A percentile compares a stretch with the other conserved stretches of the same genome.
Conservation (phyloP, 2,888 invertebrate genomes). For the Epicampocera succincta region DNA sequence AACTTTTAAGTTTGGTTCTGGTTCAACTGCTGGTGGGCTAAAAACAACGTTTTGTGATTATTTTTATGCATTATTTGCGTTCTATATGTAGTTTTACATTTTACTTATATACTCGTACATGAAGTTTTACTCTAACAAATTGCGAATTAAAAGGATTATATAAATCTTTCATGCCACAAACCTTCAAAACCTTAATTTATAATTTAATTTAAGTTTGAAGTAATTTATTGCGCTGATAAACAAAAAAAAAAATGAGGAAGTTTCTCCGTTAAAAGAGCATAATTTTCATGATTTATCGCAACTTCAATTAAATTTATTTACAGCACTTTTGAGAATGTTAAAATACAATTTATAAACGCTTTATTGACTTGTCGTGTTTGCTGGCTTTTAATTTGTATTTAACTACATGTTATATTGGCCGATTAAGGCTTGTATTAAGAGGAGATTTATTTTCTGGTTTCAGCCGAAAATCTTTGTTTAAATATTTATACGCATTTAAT, state of each 20-base stretch:
- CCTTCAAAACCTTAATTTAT: no score
- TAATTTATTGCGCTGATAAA: not conserved
- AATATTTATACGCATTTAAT: constrained; percentile 42
- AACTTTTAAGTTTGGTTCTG: no score
- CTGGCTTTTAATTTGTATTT: constrained; percentile 19
- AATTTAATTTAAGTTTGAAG: no score
- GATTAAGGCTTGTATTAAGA: constrained; percentile 19
- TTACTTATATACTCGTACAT: no score
- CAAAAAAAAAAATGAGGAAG: not conserved
- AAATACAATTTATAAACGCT: constrained; percentile 3
- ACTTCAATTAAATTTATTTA: not conserved
- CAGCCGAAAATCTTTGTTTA: constrained; percentile 13
- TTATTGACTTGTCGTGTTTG: constrained; percentile 28
- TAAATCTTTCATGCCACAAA: no score
- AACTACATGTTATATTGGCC: not conserved
- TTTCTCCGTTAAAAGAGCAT: not conserved
- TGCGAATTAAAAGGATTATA: no score
- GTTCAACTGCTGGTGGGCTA: no score
- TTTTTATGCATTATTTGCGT: no score
- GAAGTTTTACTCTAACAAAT: no score
- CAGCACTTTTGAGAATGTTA: not conserved
- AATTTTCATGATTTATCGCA: not conserved
- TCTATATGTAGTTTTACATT: no score
- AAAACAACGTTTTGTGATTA: no score
- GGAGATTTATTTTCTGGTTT: not conserved